Evolutionary conservation across 2,888 invertebrate species (phyloP).

Genomic region (Metallyticus violacea): DNA sequence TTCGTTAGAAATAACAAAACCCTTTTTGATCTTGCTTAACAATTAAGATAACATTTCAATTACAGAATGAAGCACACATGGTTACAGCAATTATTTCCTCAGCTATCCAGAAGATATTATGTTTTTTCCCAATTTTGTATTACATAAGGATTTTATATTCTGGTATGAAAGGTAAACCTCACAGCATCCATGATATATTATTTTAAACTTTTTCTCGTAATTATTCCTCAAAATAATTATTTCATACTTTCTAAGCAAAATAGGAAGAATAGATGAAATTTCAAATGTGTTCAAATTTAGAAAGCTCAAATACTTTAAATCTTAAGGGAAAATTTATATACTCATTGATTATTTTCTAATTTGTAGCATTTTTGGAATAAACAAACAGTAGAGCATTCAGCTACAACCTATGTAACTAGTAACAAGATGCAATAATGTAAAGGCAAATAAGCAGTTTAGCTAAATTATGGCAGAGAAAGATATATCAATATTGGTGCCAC

Average conservation of each 20-base stretch:
- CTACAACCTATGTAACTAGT: not conserved
- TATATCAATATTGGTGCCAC: too few species aligned
- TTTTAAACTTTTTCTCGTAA: not conserved
- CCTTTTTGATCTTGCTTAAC: not conserved
- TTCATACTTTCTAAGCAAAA: not conserved
- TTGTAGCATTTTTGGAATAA: too few species aligned
- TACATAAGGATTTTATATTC: too few species aligned
- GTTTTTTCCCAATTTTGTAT: not conserved
- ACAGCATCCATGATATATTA: not conserved
- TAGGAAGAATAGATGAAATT: not conserved
- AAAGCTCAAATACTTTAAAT: not conserved
- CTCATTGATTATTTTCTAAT: too few species aligned
- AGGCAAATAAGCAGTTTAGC: not conserved
- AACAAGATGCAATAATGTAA: not conserved
- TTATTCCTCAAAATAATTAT: too few species aligned
- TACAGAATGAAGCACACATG: not conserved
- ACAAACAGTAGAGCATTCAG: not conserved
- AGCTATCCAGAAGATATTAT: not conserved
- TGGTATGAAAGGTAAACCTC: too few species aligned
- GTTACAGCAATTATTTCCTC: not conserved
- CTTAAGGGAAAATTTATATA: too few species aligned
- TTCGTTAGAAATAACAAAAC: not conserved
- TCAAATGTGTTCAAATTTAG: not conserved
- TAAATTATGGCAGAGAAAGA: not conserved
- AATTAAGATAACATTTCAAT: not conserved